Conservation (phyloP, 2,113 vertebrate genomes). For the Phalacrocorax aristotelis region DNA sequence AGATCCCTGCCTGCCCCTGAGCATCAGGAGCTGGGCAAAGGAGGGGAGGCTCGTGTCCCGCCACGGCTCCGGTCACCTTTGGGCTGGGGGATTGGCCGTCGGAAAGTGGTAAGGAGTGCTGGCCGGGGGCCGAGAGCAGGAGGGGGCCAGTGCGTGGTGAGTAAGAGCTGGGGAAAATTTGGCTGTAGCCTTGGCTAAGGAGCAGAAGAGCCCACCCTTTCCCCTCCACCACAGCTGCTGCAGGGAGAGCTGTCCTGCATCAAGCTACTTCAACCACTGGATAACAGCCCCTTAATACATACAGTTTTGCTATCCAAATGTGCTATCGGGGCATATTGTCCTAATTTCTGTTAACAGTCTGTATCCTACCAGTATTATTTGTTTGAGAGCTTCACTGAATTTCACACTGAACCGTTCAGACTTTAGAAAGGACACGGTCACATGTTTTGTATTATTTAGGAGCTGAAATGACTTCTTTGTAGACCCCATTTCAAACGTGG, state of each 20-base stretch:
- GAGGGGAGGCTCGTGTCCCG: neutral
- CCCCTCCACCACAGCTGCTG: neutral
- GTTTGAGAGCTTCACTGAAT: constrained; percentile 54
- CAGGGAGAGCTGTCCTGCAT: neutral
- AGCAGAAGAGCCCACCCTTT: neutral
- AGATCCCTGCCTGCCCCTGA: neutral
- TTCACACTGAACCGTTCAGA: neutral
- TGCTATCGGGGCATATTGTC: constrained; percentile 50
- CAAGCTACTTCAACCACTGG: neutral
- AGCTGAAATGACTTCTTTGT: constrained; percentile 56
- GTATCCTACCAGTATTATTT: constrained; percentile 70
- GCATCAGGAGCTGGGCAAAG: neutral
- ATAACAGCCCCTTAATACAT: neutral
- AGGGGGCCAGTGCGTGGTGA: fast-evolving
- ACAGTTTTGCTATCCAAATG: neutral
- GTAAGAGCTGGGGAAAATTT: neutral
- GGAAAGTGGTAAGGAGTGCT: neutral
- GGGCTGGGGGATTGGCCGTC: neutral
- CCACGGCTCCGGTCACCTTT: fast-evolving
- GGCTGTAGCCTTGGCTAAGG: neutral
- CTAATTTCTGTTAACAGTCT: constrained; percentile 58
- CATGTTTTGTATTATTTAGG: constrained; percentile 19
- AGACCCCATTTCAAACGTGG: constrained; percentile 51
- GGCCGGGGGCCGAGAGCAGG: neutral
- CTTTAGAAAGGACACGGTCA: constrained; percentile 40